phyloP scores from a whole-genome alignment of 2,888 invertebrate genomes.

The Lottia scabra region DNA sequence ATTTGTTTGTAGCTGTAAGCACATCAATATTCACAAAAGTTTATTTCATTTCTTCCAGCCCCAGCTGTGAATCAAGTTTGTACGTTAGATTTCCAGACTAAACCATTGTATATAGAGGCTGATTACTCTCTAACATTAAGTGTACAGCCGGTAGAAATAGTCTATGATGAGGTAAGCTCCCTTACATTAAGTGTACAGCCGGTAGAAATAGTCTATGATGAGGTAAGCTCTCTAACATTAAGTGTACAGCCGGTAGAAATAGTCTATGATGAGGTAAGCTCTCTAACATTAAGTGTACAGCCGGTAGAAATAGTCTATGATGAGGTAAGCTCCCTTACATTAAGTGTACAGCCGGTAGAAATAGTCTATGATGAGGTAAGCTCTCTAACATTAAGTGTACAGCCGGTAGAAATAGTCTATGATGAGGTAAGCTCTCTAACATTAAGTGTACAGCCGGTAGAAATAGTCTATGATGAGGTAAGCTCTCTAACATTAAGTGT shows the following conservation, averaged over 20 bases:
- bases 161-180: constrained; percentile 80
- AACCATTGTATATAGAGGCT: constrained; percentile 77
- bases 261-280: constrained; percentile 80
- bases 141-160: constrained; percentile 81
- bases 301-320: constrained; percentile 83
- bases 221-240: constrained; percentile 74
- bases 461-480: no score
- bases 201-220: constrained; percentile 82
- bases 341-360: constrained; percentile 81
- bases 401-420: no score
- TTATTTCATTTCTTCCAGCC: constrained; percentile 67
- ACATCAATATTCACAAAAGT: no score
- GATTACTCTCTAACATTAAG: constrained; percentile 78
- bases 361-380: constrained; percentile 82
- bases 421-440: no score
- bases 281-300: constrained; percentile 74
- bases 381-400: no score
- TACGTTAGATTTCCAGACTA: constrained; percentile 81
- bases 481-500: no score
- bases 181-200: constrained; percentile 77
- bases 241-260: constrained; percentile 81
- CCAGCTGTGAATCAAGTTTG: constrained; percentile 79
- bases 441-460: no score
- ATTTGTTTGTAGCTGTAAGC: no score
- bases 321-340: constrained; percentile 74